A percentile compares a stretch with the other conserved stretches of the same genome.
phyloP scores from a whole-genome alignment of 2,797 vertebrate genomes.

The Huso huso region DNA sequence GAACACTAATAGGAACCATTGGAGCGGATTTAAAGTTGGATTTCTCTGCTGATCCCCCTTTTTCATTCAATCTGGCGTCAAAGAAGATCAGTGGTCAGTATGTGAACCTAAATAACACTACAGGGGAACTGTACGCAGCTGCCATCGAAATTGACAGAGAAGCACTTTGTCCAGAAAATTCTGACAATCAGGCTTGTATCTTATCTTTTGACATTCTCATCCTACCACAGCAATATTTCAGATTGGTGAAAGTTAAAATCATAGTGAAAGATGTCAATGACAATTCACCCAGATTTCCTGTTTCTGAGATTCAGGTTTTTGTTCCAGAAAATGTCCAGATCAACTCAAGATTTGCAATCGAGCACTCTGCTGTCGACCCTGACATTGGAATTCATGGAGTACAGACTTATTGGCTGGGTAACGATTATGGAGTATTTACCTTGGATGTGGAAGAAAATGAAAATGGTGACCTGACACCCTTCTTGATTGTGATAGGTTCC shows the following conservation, averaged over 20 bases:
- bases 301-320: slow-evolving; percentile 70
- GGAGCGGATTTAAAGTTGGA: slow-evolving; percentile 77
- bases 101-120: slow-evolving; percentile 78
- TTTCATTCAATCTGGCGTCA: slow-evolving; percentile 81
- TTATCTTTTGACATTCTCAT: slow-evolving; percentile 86
- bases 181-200: slow-evolving; percentile 57
- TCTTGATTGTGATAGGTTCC: slow-evolving; percentile 80
- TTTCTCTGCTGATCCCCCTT: slow-evolving; percentile 56
- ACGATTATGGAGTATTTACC: slow-evolving; percentile 86
- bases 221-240: slow-evolving; percentile 90
- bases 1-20: slow-evolving; percentile 83
- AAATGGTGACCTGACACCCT: slow-evolving; percentile 84
- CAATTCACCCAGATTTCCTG: slow-evolving; percentile 81
- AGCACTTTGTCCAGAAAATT: slow-evolving; percentile 68
- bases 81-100: slow-evolving; percentile 74
- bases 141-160: slow-evolving; percentile 83
- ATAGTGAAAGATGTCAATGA: slow-evolving; percentile 87
- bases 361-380: slow-evolving; percentile 84
- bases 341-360: slow-evolving; percentile 81
- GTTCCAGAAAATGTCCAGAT: slow-evolving; percentile 85
- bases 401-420: slow-evolving; percentile 87
- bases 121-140: slow-evolving; percentile 83
- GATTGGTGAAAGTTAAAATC: slow-evolving; percentile 91
- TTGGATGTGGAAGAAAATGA: slow-evolving; percentile 92
- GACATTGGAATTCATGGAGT: slow-evolving; percentile 77